Percentiles rank a stretch among this genome's conserved stretches.
phyloP scores from a whole-genome alignment of 2,888 invertebrate genomes.

The Patella depressa region DNA sequence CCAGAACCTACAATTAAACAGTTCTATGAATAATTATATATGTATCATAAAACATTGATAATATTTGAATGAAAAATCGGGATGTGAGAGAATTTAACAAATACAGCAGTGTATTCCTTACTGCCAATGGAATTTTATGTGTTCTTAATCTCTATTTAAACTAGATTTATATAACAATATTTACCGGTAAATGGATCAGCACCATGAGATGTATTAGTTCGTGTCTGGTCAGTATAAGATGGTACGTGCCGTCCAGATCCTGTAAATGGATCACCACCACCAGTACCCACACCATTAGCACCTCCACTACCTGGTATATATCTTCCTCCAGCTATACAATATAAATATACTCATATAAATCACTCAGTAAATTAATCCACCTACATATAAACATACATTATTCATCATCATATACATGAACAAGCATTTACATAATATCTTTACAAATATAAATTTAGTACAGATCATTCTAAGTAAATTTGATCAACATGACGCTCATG shows the following conservation, averaged over 20 bases:
- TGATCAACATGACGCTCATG: no score
- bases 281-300: constrained; percentile 24
- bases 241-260: constrained; percentile 64
- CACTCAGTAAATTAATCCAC: background rate
- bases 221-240: constrained; percentile 35
- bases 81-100: no score
- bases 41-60: no score
- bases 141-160: no score
- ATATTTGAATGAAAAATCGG: no score
- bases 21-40: no score
- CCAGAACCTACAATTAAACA: constrained; percentile 22
- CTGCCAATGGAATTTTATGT: no score
- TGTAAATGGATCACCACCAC: constrained; percentile 73
- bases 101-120: no score
- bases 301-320: constrained; percentile 76
- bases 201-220: constrained; percentile 28
- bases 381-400: background rate
- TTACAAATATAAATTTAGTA: background rate
- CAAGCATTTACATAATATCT: background rate
- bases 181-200: constrained; percentile 57
- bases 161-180: no score
- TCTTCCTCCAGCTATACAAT: constrained; percentile 75
- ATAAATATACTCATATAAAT: background rate
- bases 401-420: background rate
- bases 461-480: no score